A percentile compares a stretch with the other conserved stretches of the same genome.
These are phyloP conservation scores for Etheostoma perlongum DNA, from an alignment of 2,797 vertebrate species.

Conservation along the genomic window DNA sequence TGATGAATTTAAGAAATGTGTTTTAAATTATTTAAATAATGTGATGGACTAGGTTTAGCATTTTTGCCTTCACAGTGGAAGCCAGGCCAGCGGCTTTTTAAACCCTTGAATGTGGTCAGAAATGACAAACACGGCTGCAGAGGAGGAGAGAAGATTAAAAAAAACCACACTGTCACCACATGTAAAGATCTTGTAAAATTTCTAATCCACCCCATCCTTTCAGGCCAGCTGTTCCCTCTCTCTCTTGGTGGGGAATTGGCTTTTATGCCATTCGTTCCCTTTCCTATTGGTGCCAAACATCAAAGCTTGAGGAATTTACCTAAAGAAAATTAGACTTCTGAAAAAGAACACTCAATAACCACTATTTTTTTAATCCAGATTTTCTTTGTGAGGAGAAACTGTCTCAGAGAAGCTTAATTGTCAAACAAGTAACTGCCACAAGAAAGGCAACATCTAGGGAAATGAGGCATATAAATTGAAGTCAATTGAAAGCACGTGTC, in stretches of 20 bases:
- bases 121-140: constrained; percentile 58
- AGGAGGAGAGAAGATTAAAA: constrained; percentile 40
- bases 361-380: constrained; percentile 11
- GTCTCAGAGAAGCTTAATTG: constrained; percentile 40
- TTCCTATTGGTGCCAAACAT: constrained; percentile 51
- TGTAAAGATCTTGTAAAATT: constrained; percentile 58
- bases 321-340: constrained; percentile 49
- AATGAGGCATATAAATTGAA: constrained; percentile 30
- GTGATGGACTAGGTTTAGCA: constrained; percentile 15
- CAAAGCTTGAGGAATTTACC: constrained; percentile 58
- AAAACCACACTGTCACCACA: constrained; percentile 60
- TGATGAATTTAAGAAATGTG: constrained; percentile 6
- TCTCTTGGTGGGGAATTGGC: constrained; percentile 35
- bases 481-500: constrained; percentile 51
- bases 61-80: constrained; percentile 31
- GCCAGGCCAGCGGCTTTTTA: constrained; percentile 42
- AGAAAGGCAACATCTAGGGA: constrained; percentile 48
- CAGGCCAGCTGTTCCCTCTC: constrained; percentile 55
- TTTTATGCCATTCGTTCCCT: constrained; percentile 47
- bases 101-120: constrained; percentile 55
- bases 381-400: constrained; percentile 15
- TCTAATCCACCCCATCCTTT: constrained; percentile 53
- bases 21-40: constrained; percentile 38
- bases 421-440: constrained; percentile 40
- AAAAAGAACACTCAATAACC: constrained; percentile 35